A percentile compares a stretch with the other conserved stretches of the same genome.
Conservation (phyloP, 2,797 vertebrate species). For the Pangasius krempfi region DNA sequence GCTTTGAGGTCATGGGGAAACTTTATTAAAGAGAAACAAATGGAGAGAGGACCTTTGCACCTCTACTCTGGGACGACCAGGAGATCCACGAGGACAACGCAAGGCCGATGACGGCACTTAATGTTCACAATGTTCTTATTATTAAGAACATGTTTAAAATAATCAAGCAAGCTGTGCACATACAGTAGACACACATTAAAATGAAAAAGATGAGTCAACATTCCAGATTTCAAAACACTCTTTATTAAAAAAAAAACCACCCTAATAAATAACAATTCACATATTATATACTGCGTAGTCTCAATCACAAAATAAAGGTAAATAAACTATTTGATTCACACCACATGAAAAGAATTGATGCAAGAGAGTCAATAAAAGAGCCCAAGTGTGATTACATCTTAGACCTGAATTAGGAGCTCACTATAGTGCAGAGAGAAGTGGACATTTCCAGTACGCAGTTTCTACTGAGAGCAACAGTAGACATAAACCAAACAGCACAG, state of each 20-base stretch:
- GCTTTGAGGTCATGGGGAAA: slow-evolving; percentile 34
- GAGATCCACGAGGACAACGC: slow-evolving; percentile 14
- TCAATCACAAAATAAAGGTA: slow-evolving; percentile 45
- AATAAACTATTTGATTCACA: slow-evolving; percentile 36
- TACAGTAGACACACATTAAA: slow-evolving; percentile 1
- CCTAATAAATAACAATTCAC: slow-evolving; percentile 58
- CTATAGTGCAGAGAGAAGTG: slow-evolving; percentile 13
- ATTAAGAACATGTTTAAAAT: not conserved
- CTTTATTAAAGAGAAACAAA: slow-evolving; percentile 55
- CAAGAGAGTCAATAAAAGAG: slow-evolving; percentile 21
- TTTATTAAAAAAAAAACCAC: slow-evolving; percentile 63
- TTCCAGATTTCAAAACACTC: slow-evolving; percentile 39
- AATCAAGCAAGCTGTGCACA: slow-evolving; percentile 20
- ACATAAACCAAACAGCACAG: slow-evolving; percentile 33
- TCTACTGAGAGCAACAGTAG: slow-evolving; percentile 33
- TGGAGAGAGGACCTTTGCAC: slow-evolving; percentile 34
- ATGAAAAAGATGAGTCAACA: not conserved
- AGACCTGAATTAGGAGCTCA: slow-evolving; percentile 40
- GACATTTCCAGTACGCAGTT: not conserved
- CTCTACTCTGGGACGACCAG: slow-evolving; percentile 6
- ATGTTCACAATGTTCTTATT: too few relatives aligned
- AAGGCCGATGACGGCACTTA: not conserved
- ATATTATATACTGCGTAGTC: slow-evolving; percentile 32
- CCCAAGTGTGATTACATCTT: slow-evolving; percentile 31
- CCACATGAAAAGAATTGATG: slow-evolving; percentile 40